These are phyloP conservation scores for Drosophila birchii DNA, from an alignment of 2,888 invertebrate genomes.

Conservation along the genomic window DNA sequence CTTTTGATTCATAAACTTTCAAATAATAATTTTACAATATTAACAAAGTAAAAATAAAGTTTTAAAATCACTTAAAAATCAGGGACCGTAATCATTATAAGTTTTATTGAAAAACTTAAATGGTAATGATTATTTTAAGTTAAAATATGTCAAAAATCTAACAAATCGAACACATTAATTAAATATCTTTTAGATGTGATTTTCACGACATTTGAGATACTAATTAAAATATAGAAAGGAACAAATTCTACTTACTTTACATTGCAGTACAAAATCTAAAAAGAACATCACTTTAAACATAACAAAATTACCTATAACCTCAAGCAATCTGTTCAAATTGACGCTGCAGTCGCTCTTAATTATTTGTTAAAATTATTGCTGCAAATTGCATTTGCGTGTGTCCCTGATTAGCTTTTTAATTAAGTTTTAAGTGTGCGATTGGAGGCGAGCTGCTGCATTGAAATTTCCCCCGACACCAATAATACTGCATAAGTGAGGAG, in stretches of 20 bases:
- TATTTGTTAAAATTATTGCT: constrained; percentile 37
- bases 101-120: too few relatives aligned
- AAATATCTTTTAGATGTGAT: too few relatives aligned
- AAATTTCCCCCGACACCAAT: constrained; percentile 53
- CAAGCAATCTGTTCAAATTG: not conserved
- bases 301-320: not conserved
- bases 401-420: constrained; percentile 53
- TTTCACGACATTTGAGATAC: too few relatives aligned
- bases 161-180: too few relatives aligned
- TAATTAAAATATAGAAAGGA: not conserved
- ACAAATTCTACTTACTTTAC: not conserved
- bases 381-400: constrained; percentile 39
- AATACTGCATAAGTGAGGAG: constrained; percentile 49
- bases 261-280: not conserved
- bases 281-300: not conserved
- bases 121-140: too few relatives aligned
- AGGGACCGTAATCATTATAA: too few relatives aligned
- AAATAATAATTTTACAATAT: too few relatives aligned
- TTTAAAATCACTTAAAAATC: too few relatives aligned
- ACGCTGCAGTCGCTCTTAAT: constrained; percentile 1
- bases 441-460: constrained; percentile 50
- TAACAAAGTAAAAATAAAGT: too few relatives aligned
- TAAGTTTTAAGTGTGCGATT: constrained; percentile 54
- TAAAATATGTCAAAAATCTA: too few relatives aligned
- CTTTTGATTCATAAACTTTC: too few relatives aligned